Evolutionary conservation across 2,888 invertebrate genomes (phyloP).

Genomic region (Ptychoptera albimana): DNA sequence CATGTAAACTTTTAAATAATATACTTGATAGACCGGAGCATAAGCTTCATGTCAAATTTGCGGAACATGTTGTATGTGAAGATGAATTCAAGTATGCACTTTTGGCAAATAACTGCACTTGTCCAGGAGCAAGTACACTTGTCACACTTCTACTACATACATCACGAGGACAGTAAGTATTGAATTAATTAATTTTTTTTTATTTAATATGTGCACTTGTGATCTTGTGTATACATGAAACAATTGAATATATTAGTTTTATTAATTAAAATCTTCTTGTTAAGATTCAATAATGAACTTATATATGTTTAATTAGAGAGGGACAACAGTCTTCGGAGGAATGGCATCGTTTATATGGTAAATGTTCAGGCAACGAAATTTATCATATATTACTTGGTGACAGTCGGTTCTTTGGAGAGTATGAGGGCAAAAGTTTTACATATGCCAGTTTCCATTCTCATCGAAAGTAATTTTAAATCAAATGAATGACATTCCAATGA

Average conservation of each 20-base stretch:
- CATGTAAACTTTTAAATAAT: too few species aligned
- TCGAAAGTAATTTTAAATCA: constrained; percentile 58
- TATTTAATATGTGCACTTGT: too few species aligned
- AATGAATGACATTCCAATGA: too few species aligned
- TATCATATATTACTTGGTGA: constrained; percentile 93
- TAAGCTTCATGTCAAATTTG: constrained; percentile 96
- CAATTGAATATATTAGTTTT: too few species aligned
- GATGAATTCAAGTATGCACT: constrained; percentile 98
- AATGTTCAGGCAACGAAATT: constrained; percentile 98
- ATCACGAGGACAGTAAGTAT: constrained; percentile 90
- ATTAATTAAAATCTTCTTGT: too few species aligned
- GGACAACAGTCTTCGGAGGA: constrained; percentile 57
- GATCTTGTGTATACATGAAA: too few species aligned
- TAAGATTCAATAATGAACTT: too few species aligned
- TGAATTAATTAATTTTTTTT: background rate
- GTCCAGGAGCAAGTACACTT: constrained; percentile 94
- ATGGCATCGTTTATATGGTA: constrained; percentile 97
- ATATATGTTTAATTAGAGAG: constrained; percentile 17
- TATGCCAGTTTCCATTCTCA: constrained; percentile 99
- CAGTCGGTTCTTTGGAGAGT: constrained; percentile 95
- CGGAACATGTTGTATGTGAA: constrained; percentile 96
- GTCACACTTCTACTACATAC: constrained; percentile 92
- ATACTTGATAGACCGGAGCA: constrained; percentile 67
- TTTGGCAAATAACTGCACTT: constrained; percentile 94
- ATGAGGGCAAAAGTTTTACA: constrained; percentile 98